Evolutionary conservation across 2,797 vertebrate genomes (phyloP).

Genomic region (Gobio occitaniae): DNA sequence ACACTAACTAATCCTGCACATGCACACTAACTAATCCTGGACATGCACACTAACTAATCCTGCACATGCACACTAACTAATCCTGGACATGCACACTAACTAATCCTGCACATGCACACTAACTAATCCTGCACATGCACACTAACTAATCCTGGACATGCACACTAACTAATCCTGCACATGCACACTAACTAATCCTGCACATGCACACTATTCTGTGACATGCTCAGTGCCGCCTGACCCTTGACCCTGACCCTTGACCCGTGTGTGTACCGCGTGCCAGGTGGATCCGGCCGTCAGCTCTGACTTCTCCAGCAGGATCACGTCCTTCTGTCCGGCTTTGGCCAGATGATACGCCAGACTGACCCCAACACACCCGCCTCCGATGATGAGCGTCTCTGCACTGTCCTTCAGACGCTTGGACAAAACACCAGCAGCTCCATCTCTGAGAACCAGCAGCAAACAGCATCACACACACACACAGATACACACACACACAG

Average conservation of each 20-base stretch:
- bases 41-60: too few relatives aligned
- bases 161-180: rapidly evolving
- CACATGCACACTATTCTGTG: too few relatives aligned
- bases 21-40: too few relatives aligned
- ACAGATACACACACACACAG: too few relatives aligned
- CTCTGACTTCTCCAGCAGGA: constrained; percentile 95
- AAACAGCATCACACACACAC: neutral
- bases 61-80: too few relatives aligned
- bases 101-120: too few relatives aligned
- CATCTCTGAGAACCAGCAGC: constrained; percentile 59
- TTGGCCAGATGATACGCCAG: constrained; percentile 96
- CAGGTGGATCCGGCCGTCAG: constrained; percentile 97
- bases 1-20: too few relatives aligned
- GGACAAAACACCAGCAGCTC: constrained; percentile 59
- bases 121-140: too few relatives aligned
- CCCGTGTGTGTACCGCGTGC: constrained; percentile 88
- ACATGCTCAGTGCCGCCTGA: neutral
- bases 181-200: too few relatives aligned
- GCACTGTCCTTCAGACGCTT: constrained; percentile 88
- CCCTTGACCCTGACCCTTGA: neutral
- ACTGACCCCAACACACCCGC: constrained; percentile 93
- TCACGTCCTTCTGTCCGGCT: constrained; percentile 91
- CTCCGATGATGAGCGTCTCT: constrained; percentile 93
- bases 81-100: too few relatives aligned
- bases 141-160: too few relatives aligned